A percentile compares a stretch with the other conserved stretches of the same genome.
Evolutionary conservation across 2,797 vertebrate genomes (phyloP).

Genomic region (Perodicticus potto): DNA sequence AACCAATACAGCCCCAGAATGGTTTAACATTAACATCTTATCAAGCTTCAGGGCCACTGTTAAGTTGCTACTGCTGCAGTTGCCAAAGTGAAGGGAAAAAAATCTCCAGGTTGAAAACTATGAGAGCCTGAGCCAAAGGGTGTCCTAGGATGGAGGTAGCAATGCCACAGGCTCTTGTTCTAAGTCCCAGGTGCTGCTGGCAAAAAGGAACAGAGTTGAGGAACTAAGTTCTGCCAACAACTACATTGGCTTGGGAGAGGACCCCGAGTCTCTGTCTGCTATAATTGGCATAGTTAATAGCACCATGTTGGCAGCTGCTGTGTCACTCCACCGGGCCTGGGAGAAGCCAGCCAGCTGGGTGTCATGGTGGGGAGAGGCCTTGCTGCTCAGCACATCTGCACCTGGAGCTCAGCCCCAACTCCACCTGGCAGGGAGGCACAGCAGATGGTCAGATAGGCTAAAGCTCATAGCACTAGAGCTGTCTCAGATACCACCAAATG

Average conservation of each 20-base stretch:
- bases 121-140: background rate
- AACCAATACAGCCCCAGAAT: background rate
- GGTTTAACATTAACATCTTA: background rate
- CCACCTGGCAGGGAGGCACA: fast-evolving
- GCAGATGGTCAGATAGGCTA: too few species aligned
- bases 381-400: background rate
- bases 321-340: background rate
- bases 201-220: background rate
- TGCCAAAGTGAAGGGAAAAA: background rate
- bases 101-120: background rate
- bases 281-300: fast-evolving
- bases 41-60: background rate
- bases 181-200: background rate
- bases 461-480: background rate
- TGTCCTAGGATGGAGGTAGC: background rate
- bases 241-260: background rate
- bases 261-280: background rate
- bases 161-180: background rate
- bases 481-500: background rate
- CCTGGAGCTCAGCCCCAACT: background rate
- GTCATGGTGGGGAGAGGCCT: background rate
- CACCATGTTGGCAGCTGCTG: background rate
- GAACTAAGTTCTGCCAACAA: background rate
- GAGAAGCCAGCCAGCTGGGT: background rate
- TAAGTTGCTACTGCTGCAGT: background rate